These are phyloP conservation scores for Chrysotoxum bicinctum DNA, from an alignment of 2,888 invertebrate species.

Conservation along the genomic window DNA sequence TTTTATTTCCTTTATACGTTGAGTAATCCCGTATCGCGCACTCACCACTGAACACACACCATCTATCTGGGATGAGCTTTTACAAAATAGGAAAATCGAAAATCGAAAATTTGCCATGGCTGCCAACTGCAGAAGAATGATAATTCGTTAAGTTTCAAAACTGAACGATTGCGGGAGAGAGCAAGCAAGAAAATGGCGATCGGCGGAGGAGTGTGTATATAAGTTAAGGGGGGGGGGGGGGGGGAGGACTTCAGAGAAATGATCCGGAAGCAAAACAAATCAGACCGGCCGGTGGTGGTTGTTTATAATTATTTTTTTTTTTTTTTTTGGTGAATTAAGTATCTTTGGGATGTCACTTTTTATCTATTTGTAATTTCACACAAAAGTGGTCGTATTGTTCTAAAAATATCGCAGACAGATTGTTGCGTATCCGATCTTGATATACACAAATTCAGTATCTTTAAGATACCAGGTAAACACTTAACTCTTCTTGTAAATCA, in stretches of 20 bases:
- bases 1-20: slow-evolving; percentile 75
- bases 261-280: slow-evolving; percentile 51
- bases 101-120: slow-evolving; percentile 29
- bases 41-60: slow-evolving; percentile 53
- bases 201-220: slow-evolving; percentile 6
- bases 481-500: no score
- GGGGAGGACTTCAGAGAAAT: slow-evolving; percentile 7
- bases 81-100: slow-evolving; percentile 61
- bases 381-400: slow-evolving; percentile 38
- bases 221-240: no score
- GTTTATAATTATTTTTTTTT: slow-evolving; percentile 41
- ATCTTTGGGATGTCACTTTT: slow-evolving; percentile 10
- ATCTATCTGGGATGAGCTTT: slow-evolving; percentile 66
- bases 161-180: background rate
- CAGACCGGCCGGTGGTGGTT: slow-evolving; percentile 48
- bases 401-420: slow-evolving; percentile 41
- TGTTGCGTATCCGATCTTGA: no score
- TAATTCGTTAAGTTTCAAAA: slow-evolving; percentile 53
- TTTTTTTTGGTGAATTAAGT: background rate
- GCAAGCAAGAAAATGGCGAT: slow-evolving; percentile 11
- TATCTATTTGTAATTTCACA: slow-evolving; percentile 19
- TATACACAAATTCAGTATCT: no score
- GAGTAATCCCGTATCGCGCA: slow-evolving; percentile 78
- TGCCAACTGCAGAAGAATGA: slow-evolving; percentile 44
- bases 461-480: no score